Base-by-base conservation (phyloP, 2,888 invertebrate genomes). In the Synanthedon tipuliformis region DNA sequence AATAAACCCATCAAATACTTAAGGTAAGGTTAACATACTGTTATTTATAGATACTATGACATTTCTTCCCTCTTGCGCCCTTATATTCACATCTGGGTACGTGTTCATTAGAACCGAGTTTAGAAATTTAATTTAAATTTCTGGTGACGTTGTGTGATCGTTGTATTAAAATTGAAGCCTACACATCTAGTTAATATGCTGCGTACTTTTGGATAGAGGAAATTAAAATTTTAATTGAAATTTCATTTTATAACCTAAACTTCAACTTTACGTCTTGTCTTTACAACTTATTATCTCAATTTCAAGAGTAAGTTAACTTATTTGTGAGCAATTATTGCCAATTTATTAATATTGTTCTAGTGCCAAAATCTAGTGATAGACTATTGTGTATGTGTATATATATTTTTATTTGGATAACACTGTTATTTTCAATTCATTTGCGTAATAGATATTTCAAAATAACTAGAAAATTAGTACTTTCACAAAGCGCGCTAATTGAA, bases 121-220 rank as follows among this genome's bases (percentile, higher is more conserved):
- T 65, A 69, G 68, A 71, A 72, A 72, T 71, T 69, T 65, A 70
- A 72, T 72, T 72, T 65, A 59, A 57, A 63, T 60, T 68, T 64
- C 62, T 63, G 63, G 60, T 62, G 56, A 68, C 68, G 63, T 67
- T 65, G 55, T 57, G 56, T 53, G 45, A 45, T 45, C 45, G 45
- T 45, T 45, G 45, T 45, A 45, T 13, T 45, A 45, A 13, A 45
- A 45, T 45, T 45, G 45, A 52, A 51, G 45, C 23, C 12, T 41
- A 23, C 12, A n/a, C 16, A 23, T 51, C 41, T 51, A 40, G 11
- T 45, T 45, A 45, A 15, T 40, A 50, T 23, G 27, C 27, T 50
- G 34, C 18, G 13, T 23, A 23, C 40, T 50, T 18, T 15, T 16
- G 49, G 16, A 49, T 49, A 16, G 12, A 49, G 23, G 23, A 49